Evolutionary conservation across 2,888 invertebrate species (phyloP).

Genomic region (Drosophila gaucha): DNA sequence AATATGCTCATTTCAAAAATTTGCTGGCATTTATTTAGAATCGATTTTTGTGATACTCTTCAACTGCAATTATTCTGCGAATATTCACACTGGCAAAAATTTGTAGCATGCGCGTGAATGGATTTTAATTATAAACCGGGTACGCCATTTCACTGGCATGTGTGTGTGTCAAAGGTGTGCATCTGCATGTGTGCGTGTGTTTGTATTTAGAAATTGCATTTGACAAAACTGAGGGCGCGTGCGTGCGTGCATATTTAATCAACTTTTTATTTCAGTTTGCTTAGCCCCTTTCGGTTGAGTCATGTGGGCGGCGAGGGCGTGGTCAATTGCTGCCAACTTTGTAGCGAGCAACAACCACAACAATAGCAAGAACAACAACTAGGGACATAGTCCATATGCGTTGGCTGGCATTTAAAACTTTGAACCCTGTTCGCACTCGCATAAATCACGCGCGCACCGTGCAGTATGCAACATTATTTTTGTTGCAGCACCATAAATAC

Average conservation of each 20-base stretch:
- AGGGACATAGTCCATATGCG: constrained; percentile 35
- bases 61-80: constrained; percentile 16
- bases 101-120: constrained; percentile 19
- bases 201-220: constrained; percentile 44
- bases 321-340: constrained; percentile 37
- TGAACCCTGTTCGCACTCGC: constrained; percentile 55
- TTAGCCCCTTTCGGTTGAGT: constrained; percentile 27
- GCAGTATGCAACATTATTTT: constrained; percentile 62
- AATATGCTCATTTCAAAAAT: background rate
- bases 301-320: constrained; percentile 23
- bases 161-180: background rate
- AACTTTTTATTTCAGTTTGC: constrained; percentile 50
- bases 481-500: constrained; percentile 54
- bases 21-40: background rate
- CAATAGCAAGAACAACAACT: constrained; percentile 4
- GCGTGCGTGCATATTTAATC: constrained; percentile 60
- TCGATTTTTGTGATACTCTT: background rate
- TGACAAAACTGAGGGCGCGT: constrained; percentile 56
- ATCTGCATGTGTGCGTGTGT: background rate
- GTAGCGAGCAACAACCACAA: constrained; percentile 10
- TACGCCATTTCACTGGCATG: constrained; percentile 3
- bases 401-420: constrained; percentile 59
- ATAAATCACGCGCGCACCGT: constrained; percentile 60
- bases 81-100: constrained; percentile 9
- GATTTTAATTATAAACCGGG: constrained; percentile 45